Base-by-base conservation (phyloP, 2,888 invertebrate species). In the Zaprionus obscuricornis region DNA sequence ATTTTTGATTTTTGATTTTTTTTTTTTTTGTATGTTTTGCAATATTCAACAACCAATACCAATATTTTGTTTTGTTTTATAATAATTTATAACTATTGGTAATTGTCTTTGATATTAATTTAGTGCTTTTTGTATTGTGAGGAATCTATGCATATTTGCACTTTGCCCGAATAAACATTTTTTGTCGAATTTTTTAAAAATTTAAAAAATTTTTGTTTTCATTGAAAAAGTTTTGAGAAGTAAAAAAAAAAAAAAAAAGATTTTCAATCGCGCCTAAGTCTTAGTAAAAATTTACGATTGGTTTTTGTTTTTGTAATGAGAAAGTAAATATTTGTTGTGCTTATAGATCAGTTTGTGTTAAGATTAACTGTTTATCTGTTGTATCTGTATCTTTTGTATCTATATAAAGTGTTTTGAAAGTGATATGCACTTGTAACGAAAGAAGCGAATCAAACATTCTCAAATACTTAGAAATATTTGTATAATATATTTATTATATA, bases 111-210 rank as follows among this genome's bases (percentile, higher is more conserved):
- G 81, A 86, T 82, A 86, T 82, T 82, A 68, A 82, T 82, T 85
- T 78, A 90, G 90, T 90, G 90, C 90, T 90, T 90, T 90, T 90
- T 90, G 86, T 84, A 89, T 90, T 90, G 89, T 90, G 90, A 90
- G 90, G 89, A 90, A 90, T 89, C 88, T 90, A 90, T 88, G 88
- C 78, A 74, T 85, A 58, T 36, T 18, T 43, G n/a, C 36, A 31
- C 17, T 18, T 6, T 27, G 29, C 42, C 37, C 31, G 31, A 20
- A 16, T n/a, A n/a, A n/a, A n/a, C n/a, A n/a, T n/a, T n/a, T n/a
- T n/a, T n/a, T n/a, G n/a, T n/a, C n/a, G n/a, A 37, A 37, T 45
- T 40, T 43, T 33, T 52, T 31, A 36, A 10, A 11, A 20, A 8
- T 20, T 11, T 17, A 37, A 34, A 36, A 20, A 13, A 18, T 37